A percentile compares a stretch with the other conserved stretches of the same genome.
These are phyloP conservation scores for Thymelicus acteon DNA, from an alignment of 2,888 invertebrate species.

Conservation along the genomic window DNA sequence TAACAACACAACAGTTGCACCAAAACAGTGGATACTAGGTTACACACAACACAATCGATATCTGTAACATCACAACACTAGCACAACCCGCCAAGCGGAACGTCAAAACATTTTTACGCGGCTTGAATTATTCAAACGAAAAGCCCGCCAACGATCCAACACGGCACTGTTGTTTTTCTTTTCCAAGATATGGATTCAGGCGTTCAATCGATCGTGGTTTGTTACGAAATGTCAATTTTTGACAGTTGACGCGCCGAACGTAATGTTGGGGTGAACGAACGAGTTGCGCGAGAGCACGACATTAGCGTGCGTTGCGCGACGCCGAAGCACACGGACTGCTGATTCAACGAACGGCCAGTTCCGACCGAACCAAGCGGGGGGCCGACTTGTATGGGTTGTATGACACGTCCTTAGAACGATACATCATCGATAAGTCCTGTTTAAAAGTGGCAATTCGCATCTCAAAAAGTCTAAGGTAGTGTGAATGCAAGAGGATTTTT, in stretches of 20 bases:
- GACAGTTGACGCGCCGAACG: constrained; percentile 74
- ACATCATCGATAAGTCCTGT: constrained; percentile 70
- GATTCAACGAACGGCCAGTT: constrained; percentile 43
- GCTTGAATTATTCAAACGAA: constrained; percentile 59
- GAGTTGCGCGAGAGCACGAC: constrained; percentile 57
- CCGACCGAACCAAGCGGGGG: constrained; percentile 60
- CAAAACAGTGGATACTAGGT: constrained; percentile 53
- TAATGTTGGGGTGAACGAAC: constrained; percentile 62
- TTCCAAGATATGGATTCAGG: constrained; percentile 51
- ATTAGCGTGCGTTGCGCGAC: constrained; percentile 64
- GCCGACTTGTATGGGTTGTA: constrained; percentile 49
- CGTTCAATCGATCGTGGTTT: constrained; percentile 51
- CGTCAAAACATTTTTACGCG: constrained; percentile 60
- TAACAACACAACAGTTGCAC: constrained; percentile 60
- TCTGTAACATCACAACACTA: constrained; percentile 66
- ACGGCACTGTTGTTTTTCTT: constrained; percentile 35
- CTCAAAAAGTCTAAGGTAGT: constrained; percentile 35
- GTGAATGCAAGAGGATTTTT: neutral
- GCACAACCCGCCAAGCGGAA: constrained; percentile 52
- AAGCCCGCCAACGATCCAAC: constrained; percentile 50
- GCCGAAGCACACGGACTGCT: constrained; percentile 66
- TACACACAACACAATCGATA: constrained; percentile 58
- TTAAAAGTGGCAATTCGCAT: constrained; percentile 47
- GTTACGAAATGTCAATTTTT: constrained; percentile 73
- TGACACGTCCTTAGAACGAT: constrained; percentile 65